phyloP scores from a whole-genome alignment of 2,113 vertebrate species.

The Dryoscopus gambensis region DNA sequence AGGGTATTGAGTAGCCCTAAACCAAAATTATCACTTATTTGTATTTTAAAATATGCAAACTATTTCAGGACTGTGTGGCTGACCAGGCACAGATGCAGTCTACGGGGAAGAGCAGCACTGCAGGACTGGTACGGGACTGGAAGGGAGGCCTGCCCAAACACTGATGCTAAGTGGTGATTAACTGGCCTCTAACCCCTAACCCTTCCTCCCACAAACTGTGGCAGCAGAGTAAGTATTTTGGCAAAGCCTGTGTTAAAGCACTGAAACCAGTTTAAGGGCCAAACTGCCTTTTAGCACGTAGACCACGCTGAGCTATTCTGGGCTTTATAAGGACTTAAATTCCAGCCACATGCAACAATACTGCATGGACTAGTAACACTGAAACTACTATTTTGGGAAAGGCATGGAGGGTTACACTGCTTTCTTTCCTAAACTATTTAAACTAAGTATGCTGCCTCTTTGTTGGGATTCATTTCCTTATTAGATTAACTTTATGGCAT shows the following conservation, averaged over 20 bases:
- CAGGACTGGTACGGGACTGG: background rate
- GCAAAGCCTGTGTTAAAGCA: background rate
- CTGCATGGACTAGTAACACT: background rate
- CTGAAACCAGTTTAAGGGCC: background rate
- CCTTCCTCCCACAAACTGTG: background rate
- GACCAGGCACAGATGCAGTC: background rate
- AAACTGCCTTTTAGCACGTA: background rate
- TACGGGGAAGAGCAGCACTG: background rate
- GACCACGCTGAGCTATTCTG: background rate
- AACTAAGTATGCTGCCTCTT: background rate
- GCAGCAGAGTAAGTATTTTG: background rate
- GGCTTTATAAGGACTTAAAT: background rate
- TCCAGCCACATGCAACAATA: background rate
- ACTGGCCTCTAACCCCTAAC: background rate
- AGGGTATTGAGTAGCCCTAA: background rate
- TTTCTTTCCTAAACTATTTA: background rate
- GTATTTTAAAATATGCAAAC: background rate
- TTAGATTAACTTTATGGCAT: background rate
- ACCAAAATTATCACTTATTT: background rate
- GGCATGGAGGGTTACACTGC: background rate
- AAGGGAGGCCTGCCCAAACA: background rate
- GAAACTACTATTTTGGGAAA: background rate
- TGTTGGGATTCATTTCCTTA: background rate
- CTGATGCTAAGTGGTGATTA: background rate
- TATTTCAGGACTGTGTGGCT: background rate